phyloP scores from a whole-genome alignment of 1,140 invertebrate genomes.

The Scaptomyza pallida region DNA sequence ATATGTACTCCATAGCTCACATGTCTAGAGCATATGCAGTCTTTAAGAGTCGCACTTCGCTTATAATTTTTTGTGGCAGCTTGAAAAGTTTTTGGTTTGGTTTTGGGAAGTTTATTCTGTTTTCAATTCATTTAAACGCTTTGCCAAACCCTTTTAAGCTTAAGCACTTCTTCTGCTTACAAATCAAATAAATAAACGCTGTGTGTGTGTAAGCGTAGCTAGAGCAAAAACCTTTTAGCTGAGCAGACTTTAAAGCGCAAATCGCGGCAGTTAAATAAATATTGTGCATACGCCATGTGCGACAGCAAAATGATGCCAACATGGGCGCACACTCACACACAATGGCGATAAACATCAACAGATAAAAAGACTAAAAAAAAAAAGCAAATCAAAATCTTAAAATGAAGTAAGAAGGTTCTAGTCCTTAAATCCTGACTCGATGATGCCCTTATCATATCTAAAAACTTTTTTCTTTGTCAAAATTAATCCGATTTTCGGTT shows the following conservation, averaged over 20 bases:
- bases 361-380: conserved; percentile 55
- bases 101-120: background rate
- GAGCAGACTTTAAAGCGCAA: conserved; percentile 37
- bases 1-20: background rate
- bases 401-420: too few relatives aligned
- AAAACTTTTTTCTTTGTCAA: too few relatives aligned
- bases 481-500: too few relatives aligned
- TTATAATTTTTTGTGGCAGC: background rate
- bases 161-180: conserved; percentile 18
- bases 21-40: background rate
- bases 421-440: too few relatives aligned
- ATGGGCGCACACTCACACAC: conserved; percentile 23
- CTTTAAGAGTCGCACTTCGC: background rate
- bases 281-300: conserved; percentile 66
- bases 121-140: conserved; percentile 3
- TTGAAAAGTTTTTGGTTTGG: background rate
- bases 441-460: too few relatives aligned
- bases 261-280: conserved; percentile 61
- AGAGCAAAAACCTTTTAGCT: conserved; percentile 36
- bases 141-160: conserved; percentile 31
- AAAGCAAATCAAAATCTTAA: conserved; percentile 9
- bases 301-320: conserved; percentile 37
- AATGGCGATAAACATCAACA: conserved; percentile 69
- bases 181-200: conserved; percentile 36
- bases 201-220: conserved; percentile 9